Percentiles rank a stretch among this genome's conserved stretches.
Evolutionary conservation across 2,797 vertebrate species (phyloP).

Genomic region (Pangasius djambal): DNA sequence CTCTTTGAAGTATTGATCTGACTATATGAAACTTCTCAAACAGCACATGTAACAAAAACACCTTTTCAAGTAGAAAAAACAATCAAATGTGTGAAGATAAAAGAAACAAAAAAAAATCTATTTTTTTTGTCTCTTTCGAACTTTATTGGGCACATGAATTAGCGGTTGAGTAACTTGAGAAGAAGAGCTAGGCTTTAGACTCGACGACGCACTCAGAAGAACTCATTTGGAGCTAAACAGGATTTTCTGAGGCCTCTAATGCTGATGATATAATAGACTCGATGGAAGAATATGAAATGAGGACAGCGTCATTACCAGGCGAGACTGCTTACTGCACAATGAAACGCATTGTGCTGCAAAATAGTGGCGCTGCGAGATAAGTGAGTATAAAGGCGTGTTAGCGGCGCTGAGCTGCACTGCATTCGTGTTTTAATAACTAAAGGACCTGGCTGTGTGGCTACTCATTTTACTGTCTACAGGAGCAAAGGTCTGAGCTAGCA

Average conservation of each 20-base stretch:
- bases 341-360: background rate
- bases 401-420: background rate
- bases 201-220: background rate
- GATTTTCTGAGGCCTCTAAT: constrained; percentile 19
- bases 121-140: background rate
- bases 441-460: background rate
- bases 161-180: background rate
- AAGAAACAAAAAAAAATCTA: background rate
- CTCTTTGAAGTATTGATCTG: background rate
- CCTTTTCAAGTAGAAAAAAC: background rate
- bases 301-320: constrained; percentile 27
- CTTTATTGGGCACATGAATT: background rate
- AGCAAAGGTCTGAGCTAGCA: background rate
- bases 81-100: background rate
- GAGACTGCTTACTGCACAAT: constrained; percentile 6
- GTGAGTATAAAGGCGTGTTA: background rate
- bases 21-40: background rate
- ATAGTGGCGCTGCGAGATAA: background rate
- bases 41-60: background rate
- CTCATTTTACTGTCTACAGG: background rate
- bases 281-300: constrained; percentile 11
- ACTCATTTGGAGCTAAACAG: constrained; percentile 28
- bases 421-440: background rate
- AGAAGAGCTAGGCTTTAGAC: background rate
- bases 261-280: constrained; percentile 16